Percentiles rank a stretch among this genome's conserved stretches.
phyloP scores from a whole-genome alignment of 2,113 vertebrate species.

The Desmodus rotundus region DNA sequence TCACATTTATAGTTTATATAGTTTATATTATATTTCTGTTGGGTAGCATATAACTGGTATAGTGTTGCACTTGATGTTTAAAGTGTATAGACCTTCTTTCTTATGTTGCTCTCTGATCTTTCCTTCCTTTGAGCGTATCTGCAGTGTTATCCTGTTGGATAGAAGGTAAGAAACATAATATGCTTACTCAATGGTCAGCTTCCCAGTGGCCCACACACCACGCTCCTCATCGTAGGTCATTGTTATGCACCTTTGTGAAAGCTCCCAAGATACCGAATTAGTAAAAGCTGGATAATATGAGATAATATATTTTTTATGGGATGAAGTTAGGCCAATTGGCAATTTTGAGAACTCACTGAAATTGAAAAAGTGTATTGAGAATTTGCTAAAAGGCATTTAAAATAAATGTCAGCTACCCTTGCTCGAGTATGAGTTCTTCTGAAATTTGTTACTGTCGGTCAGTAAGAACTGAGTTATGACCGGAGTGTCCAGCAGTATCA shows the following conservation, averaged over 20 bases:
- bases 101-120: background rate
- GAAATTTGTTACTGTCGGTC: background rate
- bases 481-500: background rate
- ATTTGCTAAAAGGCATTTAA: constrained; percentile 1
- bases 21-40: background rate
- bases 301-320: background rate
- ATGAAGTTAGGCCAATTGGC: background rate
- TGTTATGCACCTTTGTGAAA: background rate
- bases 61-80: background rate
- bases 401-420: background rate
- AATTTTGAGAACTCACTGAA: constrained; percentile 7
- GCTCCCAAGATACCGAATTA: background rate
- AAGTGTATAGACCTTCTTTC: background rate
- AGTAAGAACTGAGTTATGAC: background rate
- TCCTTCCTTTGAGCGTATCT: background rate
- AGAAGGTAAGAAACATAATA: background rate
- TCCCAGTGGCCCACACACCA: background rate
- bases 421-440: background rate
- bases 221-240: background rate
- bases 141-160: background rate
- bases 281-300: background rate
- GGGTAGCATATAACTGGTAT: background rate
- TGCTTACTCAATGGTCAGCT: background rate
- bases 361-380: background rate
- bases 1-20: background rate